Base-by-base conservation (phyloP, 2,797 vertebrate species). In the Acipenser ruthenus region DNA sequence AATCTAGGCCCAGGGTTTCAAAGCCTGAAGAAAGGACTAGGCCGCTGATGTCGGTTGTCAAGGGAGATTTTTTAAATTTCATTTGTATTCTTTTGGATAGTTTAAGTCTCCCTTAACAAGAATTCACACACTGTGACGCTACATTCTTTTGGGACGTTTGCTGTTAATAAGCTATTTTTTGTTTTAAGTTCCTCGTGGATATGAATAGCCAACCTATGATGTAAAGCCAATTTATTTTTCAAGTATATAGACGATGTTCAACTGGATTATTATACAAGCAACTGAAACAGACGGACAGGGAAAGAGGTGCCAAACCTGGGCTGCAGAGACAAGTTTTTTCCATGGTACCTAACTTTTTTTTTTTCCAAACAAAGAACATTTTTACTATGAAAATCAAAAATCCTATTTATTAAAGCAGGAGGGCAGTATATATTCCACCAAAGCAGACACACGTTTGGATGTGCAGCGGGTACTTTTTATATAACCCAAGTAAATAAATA, bases 301-400 rank as follows among this genome's bases (percentile, higher is more conserved):
- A 37, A 37, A 37, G 23, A 37, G 23, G 23, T 37, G 23, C 23
- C 23, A 37, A 37, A 37, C 23, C 23, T 37, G 23, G 23, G 4
- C 2, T 37, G 23, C 23, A 37, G 23, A 37, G 23, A 37, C 23
- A 37, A 37, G 23, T 37, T 37, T 37, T 37, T 37, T 37, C 23
- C 23, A 37, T 4, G 23, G 23, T 37, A 37, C 23, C 23, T 37
- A 37, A 37, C 23, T 4, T 1, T 37, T 37, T 37, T 37, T 37
- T 37, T 37, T 37, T 37, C 2, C 84, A 81, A 81, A 83, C 76
- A 83, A 82, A 84, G 80, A 79, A 72, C 53, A 7, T 68, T 63
- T 64, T 59, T 65, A 50, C 48, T 18, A 61, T 50, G 37, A 10
- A 58, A 58, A 37, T 52, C 69, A 59, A 69, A 67, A 52, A 65